Evolutionary conservation across 2,888 invertebrate genomes (phyloP), one percentile per base, ranked within the genome.

Genomic region (Trachelus tabidus): DNA sequence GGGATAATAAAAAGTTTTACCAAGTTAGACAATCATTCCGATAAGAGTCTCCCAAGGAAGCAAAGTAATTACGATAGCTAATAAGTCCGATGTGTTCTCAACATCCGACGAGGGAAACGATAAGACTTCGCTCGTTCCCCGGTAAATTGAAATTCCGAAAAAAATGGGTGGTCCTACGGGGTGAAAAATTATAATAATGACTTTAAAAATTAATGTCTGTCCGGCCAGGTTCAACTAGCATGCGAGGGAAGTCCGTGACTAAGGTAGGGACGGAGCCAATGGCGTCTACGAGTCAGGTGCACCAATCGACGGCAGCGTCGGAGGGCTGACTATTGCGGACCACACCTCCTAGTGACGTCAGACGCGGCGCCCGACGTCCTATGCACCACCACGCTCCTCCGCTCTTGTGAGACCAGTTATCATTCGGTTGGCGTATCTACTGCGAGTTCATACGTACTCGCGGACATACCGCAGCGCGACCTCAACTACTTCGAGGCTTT

Each of bases 121-220:
- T 56, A 56, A 56, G 56, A 56, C 56, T 23, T 56, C 56, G 56
- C 56, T 56, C 23, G 56, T 56, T 56, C 31, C 31, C 3, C 31
- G 71, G 34, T 34, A 71, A 71, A 71, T 71, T 71, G 71, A 71
- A 71, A 71, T 31, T 31, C 71, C 33, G 71, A 71, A 71, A 71
- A 71, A 71, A 71, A 34, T 71, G 71, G 33, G 71, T 34, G 31
- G 15, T 31, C 71, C 33, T 34, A 23, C 35, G 74, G 74, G 76
- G 37, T 73, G 76, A 76, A 85, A 86, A 87, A 87, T 86, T 85
- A 84, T 85, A 88, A 88, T 87, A 87, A 88, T 86, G 86, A 85
- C 84, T 83, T 85, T 87, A 85, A 82, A 86, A 88, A 88, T 88
- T 86, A 88, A 88, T 86, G 86, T 80, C 76, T 82, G 81, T 81